Base-by-base conservation (phyloP, 2,797 vertebrate species). In the Loris lydekkerianus region DNA sequence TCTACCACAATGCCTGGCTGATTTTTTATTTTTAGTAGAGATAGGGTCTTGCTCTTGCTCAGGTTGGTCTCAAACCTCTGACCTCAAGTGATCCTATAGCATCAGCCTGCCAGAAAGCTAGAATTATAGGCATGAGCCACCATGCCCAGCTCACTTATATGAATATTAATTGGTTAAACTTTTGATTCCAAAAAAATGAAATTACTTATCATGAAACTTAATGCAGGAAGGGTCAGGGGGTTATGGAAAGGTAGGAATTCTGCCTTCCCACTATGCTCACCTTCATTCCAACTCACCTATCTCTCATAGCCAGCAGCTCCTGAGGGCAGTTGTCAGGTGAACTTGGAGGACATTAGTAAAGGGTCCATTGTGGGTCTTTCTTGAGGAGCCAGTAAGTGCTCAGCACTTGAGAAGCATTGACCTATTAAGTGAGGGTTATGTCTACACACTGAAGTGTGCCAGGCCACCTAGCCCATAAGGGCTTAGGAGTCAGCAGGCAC, bases 81-180 rank as follows among this genome's bases (percentile, higher is more conserved):
- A 49, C 13, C 49, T 49, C 49, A 49, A 14, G 49, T 49, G 49
- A 49, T 49, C 13, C 49, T 49, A 49, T 49, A 49, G 49, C 49
- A 49, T 49, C 49, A 49, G 49, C 49, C 49, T 49, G 49, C 49
- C 14, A 49, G 49, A 49, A 49, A 14, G 49, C 49, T 49, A 49
- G 13, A 49, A 49, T 49, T 49, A 49, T 3, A 49, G 49, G 49
- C 49, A 49, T 14, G 49, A 49, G 49, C 49, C 49, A 49, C 49
- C 49, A 49, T 49, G 49, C 49, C 49, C 49, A 49, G 2, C 49
- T 49, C 49, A 14, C 49, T 49, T 49, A 15, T 49, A 56, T 69
- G 60, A 93, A 76, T 89, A 86, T 77, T 89, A 31, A 58, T 53
- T 65, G 7, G 31, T 77, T 86, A 63, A 90, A 65, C 76, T 86